These are phyloP conservation scores for Piliocolobus tephrosceles DNA, from an alignment of 2,113 vertebrate genomes.

Conservation along the genomic window DNA sequence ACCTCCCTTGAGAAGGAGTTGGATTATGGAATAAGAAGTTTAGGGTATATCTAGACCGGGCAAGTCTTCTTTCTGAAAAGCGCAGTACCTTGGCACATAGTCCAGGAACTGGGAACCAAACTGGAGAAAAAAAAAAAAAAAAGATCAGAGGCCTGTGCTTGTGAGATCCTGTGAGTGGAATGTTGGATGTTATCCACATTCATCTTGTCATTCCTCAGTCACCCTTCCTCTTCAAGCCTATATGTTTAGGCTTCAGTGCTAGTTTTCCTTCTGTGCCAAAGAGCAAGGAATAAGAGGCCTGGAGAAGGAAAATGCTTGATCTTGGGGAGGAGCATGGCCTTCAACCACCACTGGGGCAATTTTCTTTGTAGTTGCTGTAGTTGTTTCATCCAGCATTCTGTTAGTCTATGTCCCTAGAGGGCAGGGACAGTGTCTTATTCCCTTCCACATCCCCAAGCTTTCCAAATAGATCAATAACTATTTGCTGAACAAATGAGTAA, in stretches of 20 bases:
- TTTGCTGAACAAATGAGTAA: not conserved
- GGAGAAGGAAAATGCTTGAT: not conserved
- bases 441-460: not conserved
- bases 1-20: not conserved
- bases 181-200: not conserved
- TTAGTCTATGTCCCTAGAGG: not conserved
- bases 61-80: constrained; percentile 8
- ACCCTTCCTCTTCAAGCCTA: not conserved
- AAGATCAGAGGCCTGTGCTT: not conserved
- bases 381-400: not conserved
- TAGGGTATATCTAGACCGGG: not conserved
- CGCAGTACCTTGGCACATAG: not conserved
- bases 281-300: not conserved
- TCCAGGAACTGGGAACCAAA: not conserved
- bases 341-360: not conserved
- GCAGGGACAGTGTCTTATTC: not conserved
- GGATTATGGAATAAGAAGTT: not conserved
- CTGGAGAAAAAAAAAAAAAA: too few relatives aligned
- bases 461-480: not conserved
- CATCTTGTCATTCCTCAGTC: not conserved
- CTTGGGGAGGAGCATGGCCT: not conserved
- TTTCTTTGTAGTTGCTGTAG: not conserved
- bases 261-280: not conserved
- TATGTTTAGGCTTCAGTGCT: not conserved
- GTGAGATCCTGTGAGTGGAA: not conserved